Evolutionary conservation across 2,888 invertebrate genomes (phyloP).

Genomic region (Hirtodrosophila alboralis): DNA sequence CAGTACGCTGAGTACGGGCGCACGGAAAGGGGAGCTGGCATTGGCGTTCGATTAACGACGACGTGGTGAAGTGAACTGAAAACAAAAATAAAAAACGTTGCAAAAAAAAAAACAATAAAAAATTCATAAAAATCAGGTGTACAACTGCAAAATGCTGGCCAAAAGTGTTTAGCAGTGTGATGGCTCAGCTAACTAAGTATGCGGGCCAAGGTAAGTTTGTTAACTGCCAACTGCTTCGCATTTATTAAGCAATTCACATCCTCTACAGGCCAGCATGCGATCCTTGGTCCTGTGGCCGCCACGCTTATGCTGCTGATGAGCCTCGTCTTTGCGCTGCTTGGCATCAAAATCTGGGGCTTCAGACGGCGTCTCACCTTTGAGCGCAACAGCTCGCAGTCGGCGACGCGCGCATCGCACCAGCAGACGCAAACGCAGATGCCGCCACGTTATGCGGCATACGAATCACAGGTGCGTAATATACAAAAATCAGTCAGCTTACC

Average conservation of each 20-base stretch:
- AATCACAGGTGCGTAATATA: conserved; percentile 61
- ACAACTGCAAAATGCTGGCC: conserved; percentile 55
- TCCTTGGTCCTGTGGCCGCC: conserved; percentile 44
- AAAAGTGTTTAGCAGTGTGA: conserved; percentile 52
- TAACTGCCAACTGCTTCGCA: conserved; percentile 2
- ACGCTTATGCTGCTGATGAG: conserved; percentile 64
- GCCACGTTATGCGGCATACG: conserved; percentile 69
- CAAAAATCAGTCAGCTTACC: conserved; percentile 28
- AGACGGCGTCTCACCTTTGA: conserved; percentile 83
- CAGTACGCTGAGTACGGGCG: no score
- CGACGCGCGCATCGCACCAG: conserved; percentile 20
- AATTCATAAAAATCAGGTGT: conserved; percentile 41
- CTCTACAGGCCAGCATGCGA: conserved; percentile 39
- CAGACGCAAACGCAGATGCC: conserved; percentile 33
- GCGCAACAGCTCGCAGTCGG: conserved; percentile 19
- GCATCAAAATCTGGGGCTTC: conserved; percentile 85
- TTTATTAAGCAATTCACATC: not conserved
- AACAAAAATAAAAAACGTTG: conserved; percentile 9
- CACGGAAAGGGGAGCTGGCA: conserved; percentile 42
- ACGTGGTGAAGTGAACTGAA: conserved; percentile 64
- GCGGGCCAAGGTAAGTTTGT: conserved; percentile 64
- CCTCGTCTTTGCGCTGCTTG: conserved; percentile 80
- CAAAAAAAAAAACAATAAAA: conserved; percentile 21
- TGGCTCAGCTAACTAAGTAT: conserved; percentile 64
- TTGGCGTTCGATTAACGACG: conserved; percentile 67